A percentile compares a stretch with the other conserved stretches of the same genome.
Evolutionary conservation across 2,797 vertebrate species (phyloP).

Genomic region (Pseudochaenichthys georgianus): DNA sequence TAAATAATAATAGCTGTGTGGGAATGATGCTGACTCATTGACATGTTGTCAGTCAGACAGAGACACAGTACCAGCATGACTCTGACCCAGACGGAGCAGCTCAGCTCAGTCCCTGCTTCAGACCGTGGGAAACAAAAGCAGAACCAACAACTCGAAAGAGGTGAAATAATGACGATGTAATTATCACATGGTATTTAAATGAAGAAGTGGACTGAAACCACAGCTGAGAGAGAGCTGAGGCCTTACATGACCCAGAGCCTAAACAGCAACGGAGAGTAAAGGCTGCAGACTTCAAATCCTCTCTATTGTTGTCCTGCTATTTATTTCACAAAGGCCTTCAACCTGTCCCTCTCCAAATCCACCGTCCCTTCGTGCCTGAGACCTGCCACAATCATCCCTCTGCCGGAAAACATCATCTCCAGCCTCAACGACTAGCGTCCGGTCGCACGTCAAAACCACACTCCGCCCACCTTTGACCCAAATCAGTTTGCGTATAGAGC

Average conservation of each 20-base stretch:
- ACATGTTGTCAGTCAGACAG: slow-evolving; percentile 27
- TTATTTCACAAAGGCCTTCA: no score
- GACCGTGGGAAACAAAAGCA: slow-evolving; percentile 48
- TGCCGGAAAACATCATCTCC: no score
- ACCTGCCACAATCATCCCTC: no score
- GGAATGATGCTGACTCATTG: background rate
- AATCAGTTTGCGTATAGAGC: no score
- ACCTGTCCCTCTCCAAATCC: no score
- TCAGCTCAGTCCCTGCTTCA: slow-evolving; percentile 1
- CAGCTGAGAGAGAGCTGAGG: slow-evolving; percentile 10
- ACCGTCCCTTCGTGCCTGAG: no score
- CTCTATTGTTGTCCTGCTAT: no score
- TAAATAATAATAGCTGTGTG: background rate
- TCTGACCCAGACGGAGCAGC: slow-evolving; percentile 40
- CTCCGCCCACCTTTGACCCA: no score
- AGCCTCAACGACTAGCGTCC: no score
- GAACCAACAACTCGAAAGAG: slow-evolving; percentile 6
- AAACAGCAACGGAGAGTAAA: slow-evolving; percentile 8
- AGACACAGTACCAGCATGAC: slow-evolving; percentile 46
- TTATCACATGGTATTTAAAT: slow-evolving; percentile 30
- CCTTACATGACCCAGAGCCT: slow-evolving; percentile 29
- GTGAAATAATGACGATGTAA: slow-evolving; percentile 24
- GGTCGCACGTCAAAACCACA: no score
- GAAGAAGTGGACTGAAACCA: slow-evolving; percentile 38
- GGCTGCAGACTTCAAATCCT: slow-evolving; percentile 1